phyloP scores from a whole-genome alignment of 2,113 vertebrate species.

The Ictidomys tridecemlineatus region DNA sequence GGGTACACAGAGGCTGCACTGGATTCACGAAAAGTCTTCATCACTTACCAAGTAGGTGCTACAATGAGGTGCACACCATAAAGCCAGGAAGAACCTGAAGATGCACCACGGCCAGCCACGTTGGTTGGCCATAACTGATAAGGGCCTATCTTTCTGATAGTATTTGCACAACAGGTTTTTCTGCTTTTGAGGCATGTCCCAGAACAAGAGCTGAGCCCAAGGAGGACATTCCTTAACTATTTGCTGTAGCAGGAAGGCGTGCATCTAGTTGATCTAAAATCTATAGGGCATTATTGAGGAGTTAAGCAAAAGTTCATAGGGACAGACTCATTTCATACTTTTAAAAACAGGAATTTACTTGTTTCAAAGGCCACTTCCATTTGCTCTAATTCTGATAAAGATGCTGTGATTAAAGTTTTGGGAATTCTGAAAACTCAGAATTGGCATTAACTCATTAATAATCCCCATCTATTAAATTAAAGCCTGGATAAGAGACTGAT shows the following conservation, averaged over 20 bases:
- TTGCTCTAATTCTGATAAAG: not conserved
- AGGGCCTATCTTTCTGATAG: not conserved
- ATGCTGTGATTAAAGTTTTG: not conserved
- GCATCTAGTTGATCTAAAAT: not conserved
- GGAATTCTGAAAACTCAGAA: not conserved
- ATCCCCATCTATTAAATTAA: not conserved
- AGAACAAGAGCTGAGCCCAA: not conserved
- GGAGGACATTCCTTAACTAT: not conserved
- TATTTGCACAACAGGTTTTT: constrained; percentile 5
- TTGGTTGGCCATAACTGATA: not conserved
- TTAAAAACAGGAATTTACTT: not conserved
- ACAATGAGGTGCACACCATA: not conserved
- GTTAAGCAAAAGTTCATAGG: not conserved
- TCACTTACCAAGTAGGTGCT: not conserved
- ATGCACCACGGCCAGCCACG: not conserved
- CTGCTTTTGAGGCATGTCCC: not conserved
- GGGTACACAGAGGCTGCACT: not conserved
- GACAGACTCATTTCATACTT: not conserved
- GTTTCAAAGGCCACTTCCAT: not conserved
- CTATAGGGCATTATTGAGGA: not conserved
- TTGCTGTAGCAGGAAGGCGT: not conserved
- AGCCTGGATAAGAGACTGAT: not conserved
- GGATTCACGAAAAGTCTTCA: not conserved
- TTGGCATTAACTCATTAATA: not conserved
- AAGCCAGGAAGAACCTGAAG: not conserved